phyloP scores from a whole-genome alignment of 1,140 invertebrate species.

The Latrodectus geometricus region DNA sequence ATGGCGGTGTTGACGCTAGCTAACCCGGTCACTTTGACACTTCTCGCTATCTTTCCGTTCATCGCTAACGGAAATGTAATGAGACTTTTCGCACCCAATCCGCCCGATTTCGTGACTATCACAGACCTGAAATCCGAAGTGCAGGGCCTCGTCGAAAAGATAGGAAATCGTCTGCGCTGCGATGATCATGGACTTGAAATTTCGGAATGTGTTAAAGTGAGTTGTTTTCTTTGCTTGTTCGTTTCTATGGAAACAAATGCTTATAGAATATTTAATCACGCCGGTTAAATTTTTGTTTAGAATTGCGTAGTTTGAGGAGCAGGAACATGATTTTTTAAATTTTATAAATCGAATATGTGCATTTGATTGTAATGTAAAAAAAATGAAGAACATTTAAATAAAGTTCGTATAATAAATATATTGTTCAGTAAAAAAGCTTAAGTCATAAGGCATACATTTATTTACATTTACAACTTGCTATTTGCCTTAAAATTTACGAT shows the following conservation, averaged over 20 bases:
- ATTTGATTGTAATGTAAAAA: too few relatives aligned
- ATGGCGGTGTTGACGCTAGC: constrained; percentile 15
- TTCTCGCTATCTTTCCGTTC: neutral
- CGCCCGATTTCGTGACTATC: constrained; percentile 29
- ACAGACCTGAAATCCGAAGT: constrained; percentile 14
- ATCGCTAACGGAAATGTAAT: constrained; percentile 3
- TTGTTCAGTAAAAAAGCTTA: too few relatives aligned
- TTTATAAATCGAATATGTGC: too few relatives aligned
- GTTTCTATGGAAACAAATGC: constrained; percentile 17
- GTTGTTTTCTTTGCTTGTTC: constrained; percentile 6
- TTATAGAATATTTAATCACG: neutral
- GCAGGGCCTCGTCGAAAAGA: neutral
- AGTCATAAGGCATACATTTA: too few relatives aligned
- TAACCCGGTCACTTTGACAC: neutral
- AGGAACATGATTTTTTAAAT: neutral
- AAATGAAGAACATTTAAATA: too few relatives aligned
- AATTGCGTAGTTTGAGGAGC: neutral
- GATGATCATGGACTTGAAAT: constrained; percentile 29
- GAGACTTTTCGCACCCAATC: constrained; percentile 20
- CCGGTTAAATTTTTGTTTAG: too few relatives aligned
- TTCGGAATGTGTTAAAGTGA: constrained; percentile 30
- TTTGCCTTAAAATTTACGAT: too few relatives aligned
- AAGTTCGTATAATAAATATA: too few relatives aligned
- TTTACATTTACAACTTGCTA: too few relatives aligned
- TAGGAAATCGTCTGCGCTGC: constrained; percentile 17